A percentile compares a stretch with the other conserved stretches of the same genome.
phyloP scores from a whole-genome alignment of 1,140 invertebrate species.

The Dolichoris vasculosae region DNA sequence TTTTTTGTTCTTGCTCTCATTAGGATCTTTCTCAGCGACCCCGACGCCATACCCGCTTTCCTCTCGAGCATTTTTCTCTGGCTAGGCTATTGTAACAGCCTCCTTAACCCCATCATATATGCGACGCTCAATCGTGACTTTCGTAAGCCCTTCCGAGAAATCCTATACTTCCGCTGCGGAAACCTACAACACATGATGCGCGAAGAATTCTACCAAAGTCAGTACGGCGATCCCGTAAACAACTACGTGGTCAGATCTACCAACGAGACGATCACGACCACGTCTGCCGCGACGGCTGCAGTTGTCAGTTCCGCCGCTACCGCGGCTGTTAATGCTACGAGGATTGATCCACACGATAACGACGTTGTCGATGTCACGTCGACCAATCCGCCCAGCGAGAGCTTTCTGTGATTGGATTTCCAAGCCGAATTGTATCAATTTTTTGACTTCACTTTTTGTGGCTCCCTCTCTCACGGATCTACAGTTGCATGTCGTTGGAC shows the following conservation, averaged over 20 bases:
- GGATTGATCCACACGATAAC: slow-evolving; percentile 12
- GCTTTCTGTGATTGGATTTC: slow-evolving; percentile 67
- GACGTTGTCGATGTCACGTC: slow-evolving; percentile 49
- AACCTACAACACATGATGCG: slow-evolving; percentile 93
- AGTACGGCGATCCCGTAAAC: slow-evolving; percentile 86
- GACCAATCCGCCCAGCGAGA: slow-evolving; percentile 67
- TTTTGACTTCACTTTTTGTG: not conserved
- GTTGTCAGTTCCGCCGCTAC: slow-evolving; percentile 35
- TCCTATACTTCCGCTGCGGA: slow-evolving; percentile 90
- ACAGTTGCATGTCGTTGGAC: not conserved
- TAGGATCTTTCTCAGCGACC: slow-evolving; percentile 84
- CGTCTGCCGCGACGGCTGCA: not conserved
- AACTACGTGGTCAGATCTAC: slow-evolving; percentile 66
- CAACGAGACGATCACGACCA: slow-evolving; percentile 31
- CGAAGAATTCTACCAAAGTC: slow-evolving; percentile 93
- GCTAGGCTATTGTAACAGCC: slow-evolving; percentile 95
- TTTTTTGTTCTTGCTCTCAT: slow-evolving; percentile 95
- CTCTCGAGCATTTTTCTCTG: slow-evolving; percentile 83
- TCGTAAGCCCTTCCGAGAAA: slow-evolving; percentile 92
- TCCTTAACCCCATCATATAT: slow-evolving; percentile 95
- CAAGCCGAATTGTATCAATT: not conserved
- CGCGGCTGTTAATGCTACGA: slow-evolving; percentile 24
- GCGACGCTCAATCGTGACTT: slow-evolving; percentile 94
- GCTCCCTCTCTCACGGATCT: not conserved
- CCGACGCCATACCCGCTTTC: slow-evolving; percentile 78